phyloP scores from a whole-genome alignment of 2,113 vertebrate genomes.

The Tachysurus fulvidraco region DNA sequence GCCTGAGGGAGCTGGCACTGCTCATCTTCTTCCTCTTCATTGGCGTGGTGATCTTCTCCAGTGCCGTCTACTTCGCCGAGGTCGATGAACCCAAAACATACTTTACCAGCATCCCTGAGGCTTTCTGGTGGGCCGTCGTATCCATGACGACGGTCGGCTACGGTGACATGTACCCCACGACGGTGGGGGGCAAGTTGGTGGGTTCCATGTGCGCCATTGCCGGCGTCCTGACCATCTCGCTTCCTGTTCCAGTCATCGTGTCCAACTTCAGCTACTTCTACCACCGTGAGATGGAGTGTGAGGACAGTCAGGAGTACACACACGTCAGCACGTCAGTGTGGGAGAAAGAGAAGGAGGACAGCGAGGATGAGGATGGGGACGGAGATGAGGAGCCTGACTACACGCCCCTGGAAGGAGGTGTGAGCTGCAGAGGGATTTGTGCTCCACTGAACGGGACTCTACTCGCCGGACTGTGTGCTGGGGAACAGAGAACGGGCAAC shows the following conservation, averaged over 20 bases:
- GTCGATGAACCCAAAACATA: constrained; percentile 76
- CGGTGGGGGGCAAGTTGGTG: constrained; percentile 88
- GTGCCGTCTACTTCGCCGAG: constrained; percentile 89
- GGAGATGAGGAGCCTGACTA: constrained; percentile 53
- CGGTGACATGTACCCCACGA: constrained; percentile 88
- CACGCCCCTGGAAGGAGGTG: constrained; percentile 56
- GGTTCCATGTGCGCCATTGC: constrained; percentile 93
- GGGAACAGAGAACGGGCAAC: constrained; percentile 56
- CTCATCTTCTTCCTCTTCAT: constrained; percentile 97
- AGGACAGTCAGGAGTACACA: constrained; percentile 74
- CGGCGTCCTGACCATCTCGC: constrained; percentile 88
- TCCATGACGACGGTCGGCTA: constrained; percentile 94
- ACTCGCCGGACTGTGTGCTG: constrained; percentile 60
- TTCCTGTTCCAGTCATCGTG: constrained; percentile 91
- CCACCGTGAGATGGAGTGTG: constrained; percentile 82
- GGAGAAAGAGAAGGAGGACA: constrained; percentile 66
- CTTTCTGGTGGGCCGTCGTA: constrained; percentile 95
- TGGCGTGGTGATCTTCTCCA: constrained; percentile 90
- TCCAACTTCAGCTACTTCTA: constrained; percentile 97
- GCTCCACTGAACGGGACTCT: constrained; percentile 66
- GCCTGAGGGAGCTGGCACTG: constrained; percentile 86
- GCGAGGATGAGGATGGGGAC: constrained; percentile 54
- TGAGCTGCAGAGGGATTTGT: constrained; percentile 49
- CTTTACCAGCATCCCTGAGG: constrained; percentile 90
- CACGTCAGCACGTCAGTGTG: constrained; percentile 77